These are phyloP conservation scores for Australoheros scitulus DNA, from an alignment of 2,113 vertebrate genomes.

Conservation along the genomic window DNA sequence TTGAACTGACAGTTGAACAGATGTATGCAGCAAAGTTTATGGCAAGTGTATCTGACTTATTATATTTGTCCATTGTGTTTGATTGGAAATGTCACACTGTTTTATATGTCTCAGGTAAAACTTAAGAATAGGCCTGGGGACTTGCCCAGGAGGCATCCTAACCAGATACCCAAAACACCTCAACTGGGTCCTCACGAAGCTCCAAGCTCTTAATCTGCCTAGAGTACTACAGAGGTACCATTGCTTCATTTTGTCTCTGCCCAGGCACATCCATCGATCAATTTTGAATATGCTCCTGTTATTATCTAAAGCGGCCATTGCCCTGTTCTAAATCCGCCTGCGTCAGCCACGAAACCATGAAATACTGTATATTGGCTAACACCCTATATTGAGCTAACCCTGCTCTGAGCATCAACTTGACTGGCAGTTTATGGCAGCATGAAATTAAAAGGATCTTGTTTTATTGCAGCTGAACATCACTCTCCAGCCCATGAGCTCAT, in stretches of 20 bases:
- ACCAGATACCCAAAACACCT: background rate
- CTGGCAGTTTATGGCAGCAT: constrained; percentile 59
- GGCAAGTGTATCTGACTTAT: background rate
- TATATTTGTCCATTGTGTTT: background rate
- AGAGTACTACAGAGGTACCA: background rate
- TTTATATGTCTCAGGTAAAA: background rate
- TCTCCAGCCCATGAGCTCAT: constrained; percentile 9
- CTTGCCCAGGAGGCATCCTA: background rate
- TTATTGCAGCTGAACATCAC: constrained; percentile 33
- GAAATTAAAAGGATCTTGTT: constrained; percentile 67
- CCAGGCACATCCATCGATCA: constrained; percentile 5
- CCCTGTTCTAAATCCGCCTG: background rate
- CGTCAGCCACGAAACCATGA: constrained; percentile 25
- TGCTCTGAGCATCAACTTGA: constrained; percentile 38
- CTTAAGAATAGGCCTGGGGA: background rate
- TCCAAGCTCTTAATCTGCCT: background rate
- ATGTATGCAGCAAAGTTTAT: background rate
- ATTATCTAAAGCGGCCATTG: constrained; percentile 14
- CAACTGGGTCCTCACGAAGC: background rate
- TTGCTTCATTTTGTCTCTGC: background rate
- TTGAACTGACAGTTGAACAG: background rate
- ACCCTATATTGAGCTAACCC: constrained; percentile 11
- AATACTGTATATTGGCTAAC: constrained; percentile 31
- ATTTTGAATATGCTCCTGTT: background rate
- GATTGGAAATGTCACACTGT: background rate